Evolutionary conservation across 2,888 invertebrate genomes (phyloP), one percentile per base, ranked within the genome.

Genomic region (Amphipoea lucens): DNA sequence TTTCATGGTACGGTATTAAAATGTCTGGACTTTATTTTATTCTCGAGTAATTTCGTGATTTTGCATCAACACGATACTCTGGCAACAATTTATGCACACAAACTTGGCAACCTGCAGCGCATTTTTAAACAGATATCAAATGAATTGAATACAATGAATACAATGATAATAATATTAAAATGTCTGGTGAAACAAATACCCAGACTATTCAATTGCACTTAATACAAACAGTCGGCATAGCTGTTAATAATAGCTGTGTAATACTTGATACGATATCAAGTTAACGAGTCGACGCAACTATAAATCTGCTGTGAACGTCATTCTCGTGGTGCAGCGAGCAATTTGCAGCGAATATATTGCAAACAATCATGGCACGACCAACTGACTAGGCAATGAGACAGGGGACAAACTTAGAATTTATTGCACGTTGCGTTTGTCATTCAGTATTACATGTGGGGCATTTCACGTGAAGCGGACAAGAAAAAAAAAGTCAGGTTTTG

Each of bases 261-360:
- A 84, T 84, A 91, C 88, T 91, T 91, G 92, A 93, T 93, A 93
- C 85, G 91, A 91, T 92, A 93, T 93, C 92, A 92, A 92, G 90
- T 92, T 92, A 94, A 93, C 94, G 92, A 95, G 94, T 95, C 94
- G 94, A 95, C 93, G 91, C 91, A 88, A 92, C 94, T 88, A 95
- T 96, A 95, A 96, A 95, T 96, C 94, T 93, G 91, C 87, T 89
- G 90, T 90, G 91, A 90, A 93, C 93, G 95, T 95, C 95, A 95
- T 92, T 90, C 90, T 87, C 93, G 93, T 92, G 85, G 92, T 90
- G 93, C 92, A 89, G 85, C 85, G 81, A 83, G 89, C 91, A 92
- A 92, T 92, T 93, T 92, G 90, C 90, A 87, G 82, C 81, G 87
- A 90, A 93, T 92, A 92, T 92, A 93, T 93, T 90, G 88, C 91